These are phyloP conservation scores for Meganola albula DNA, from an alignment of 2,888 invertebrate genomes.

Conservation along the genomic window DNA sequence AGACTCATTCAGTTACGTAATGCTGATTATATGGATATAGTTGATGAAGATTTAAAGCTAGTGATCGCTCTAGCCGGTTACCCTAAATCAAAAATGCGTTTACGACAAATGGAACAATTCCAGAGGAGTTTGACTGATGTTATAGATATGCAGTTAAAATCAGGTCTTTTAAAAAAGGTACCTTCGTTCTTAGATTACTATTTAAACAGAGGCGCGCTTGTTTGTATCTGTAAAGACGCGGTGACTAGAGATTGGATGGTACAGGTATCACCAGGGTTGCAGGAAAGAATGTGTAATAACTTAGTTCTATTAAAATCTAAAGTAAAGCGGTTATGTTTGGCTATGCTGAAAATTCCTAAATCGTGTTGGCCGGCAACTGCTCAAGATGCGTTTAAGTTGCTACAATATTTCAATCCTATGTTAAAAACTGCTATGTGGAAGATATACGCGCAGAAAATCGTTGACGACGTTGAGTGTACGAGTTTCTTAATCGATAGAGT, in stretches of 20 bases:
- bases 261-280: conserved; percentile 54
- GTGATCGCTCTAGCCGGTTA: conserved; percentile 59
- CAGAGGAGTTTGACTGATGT: conserved; percentile 51
- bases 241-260: conserved; percentile 64
- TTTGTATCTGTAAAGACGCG: conserved; percentile 59
- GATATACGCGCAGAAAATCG: conserved; percentile 51
- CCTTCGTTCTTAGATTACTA: conserved; percentile 63
- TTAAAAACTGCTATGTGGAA: conserved; percentile 56
- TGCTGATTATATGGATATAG: conserved; percentile 56
- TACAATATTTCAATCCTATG: conserved; percentile 66
- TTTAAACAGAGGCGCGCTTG: conserved; percentile 59
- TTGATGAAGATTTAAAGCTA: conserved; percentile 55
- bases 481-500: conserved; percentile 58
- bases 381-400: conserved; percentile 54
- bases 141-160: conserved; percentile 61
- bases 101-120: conserved; percentile 56
- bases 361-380: conserved; percentile 56
- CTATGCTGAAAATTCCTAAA: conserved; percentile 52
- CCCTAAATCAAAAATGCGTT: conserved; percentile 57
- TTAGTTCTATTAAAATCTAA: conserved; percentile 54
- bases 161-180: conserved; percentile 47
- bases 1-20: conserved; percentile 53
- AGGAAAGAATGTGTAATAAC: conserved; percentile 56
- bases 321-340: conserved; percentile 59
- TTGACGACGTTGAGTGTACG: conserved; percentile 46